Conservation (phyloP, 2,113 vertebrate species). For the Scartelaos histophorus region DNA sequence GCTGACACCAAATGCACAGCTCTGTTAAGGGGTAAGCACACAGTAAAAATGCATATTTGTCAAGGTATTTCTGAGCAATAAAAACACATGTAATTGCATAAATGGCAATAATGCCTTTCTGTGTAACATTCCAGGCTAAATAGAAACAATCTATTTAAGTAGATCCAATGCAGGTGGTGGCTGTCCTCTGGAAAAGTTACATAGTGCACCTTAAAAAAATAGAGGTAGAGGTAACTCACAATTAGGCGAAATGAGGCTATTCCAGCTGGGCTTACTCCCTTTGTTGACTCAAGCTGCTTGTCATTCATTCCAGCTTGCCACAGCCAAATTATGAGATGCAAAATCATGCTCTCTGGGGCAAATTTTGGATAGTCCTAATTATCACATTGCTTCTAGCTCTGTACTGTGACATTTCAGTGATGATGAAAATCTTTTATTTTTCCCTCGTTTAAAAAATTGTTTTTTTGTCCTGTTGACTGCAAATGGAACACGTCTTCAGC, state of each 20-base stretch:
- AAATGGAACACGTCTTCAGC: not conserved
- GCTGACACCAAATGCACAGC: too few relatives aligned
- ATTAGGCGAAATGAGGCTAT: not conserved
- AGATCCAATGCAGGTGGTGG: too few relatives aligned
- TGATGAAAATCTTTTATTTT: not conserved
- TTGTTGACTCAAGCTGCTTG: not conserved
- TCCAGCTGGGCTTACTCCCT: not conserved
- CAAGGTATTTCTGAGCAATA: too few relatives aligned
- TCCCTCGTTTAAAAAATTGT: not conserved
- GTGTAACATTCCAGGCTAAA: too few relatives aligned
- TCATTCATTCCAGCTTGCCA: conserved; percentile 1
- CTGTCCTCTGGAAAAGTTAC: too few relatives aligned
- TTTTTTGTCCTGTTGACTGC: not conserved
- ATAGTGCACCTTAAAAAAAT: too few relatives aligned
- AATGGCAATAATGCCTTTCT: too few relatives aligned
- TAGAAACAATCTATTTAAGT: too few relatives aligned
- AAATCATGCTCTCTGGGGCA: not conserved
- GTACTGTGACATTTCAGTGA: not conserved
- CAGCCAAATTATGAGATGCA: not conserved
- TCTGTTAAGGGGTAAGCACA: too few relatives aligned
- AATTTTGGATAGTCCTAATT: not conserved
- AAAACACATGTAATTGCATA: too few relatives aligned
- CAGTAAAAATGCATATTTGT: too few relatives aligned
- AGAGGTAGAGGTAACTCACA: too few relatives aligned
- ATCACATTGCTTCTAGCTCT: not conserved